A percentile compares a stretch with the other conserved stretches of the same genome.
Evolutionary conservation across 2,113 vertebrate genomes (phyloP).

Genomic region (Micronisus gabar): DNA sequence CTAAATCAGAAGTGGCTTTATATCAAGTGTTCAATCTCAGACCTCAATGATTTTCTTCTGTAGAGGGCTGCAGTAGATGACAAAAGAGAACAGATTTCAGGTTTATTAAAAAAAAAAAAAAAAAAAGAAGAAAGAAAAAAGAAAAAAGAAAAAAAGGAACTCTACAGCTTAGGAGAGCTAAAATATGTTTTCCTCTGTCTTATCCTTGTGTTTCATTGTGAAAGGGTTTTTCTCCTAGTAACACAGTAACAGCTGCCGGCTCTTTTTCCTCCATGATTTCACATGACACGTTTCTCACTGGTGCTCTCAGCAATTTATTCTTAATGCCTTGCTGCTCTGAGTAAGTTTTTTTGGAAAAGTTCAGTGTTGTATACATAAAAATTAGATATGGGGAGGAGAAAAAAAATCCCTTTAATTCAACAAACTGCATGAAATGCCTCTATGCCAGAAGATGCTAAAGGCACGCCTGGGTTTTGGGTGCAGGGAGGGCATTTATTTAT

Average conservation of each 20-base stretch:
- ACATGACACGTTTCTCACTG: not conserved
- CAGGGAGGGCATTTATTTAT: not conserved
- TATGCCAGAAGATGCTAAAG: not conserved
- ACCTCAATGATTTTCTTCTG: not conserved
- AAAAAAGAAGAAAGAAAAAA: not conserved
- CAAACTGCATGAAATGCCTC: not conserved
- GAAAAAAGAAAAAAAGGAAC: not conserved
- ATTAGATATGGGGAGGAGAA: not conserved
- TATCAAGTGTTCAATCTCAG: not conserved
- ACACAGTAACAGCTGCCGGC: not conserved
- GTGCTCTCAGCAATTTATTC: not conserved
- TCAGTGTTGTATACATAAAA: not conserved
- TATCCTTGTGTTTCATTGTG: not conserved
- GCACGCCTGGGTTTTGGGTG: not conserved
- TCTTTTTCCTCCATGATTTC: not conserved
- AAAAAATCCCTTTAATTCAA: not conserved
- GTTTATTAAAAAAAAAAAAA: not conserved
- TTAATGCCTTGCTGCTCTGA: not conserved
- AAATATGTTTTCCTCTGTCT: not conserved
- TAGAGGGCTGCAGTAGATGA: not conserved
- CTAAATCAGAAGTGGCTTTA: not conserved
- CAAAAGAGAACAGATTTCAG: not conserved
- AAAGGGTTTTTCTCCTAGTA: slow-evolving; percentile 1
- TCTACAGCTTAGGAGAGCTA: not conserved
- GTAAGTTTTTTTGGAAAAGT: not conserved